Evolutionary conservation across 2,888 invertebrate genomes (phyloP), one percentile per base, ranked within the genome.

Genomic region (Ophonus ardosiacus): DNA sequence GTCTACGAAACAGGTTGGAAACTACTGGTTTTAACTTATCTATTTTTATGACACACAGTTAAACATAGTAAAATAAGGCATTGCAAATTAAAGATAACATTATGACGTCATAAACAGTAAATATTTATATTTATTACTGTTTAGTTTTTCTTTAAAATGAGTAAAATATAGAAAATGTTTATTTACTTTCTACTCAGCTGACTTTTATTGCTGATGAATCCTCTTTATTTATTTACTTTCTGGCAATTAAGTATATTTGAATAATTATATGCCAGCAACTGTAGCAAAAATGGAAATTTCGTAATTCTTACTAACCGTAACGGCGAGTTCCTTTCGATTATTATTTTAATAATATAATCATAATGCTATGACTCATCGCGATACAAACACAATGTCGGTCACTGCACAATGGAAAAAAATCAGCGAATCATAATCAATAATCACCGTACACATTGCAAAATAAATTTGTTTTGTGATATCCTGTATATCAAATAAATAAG

Each of bases 331-430:
- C 68, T 68, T 15, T 68, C 31, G 68, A 68, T 68, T 31, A 68
- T 68, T 68, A 68, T 68, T 68, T 68, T 68, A 68, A 68, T 68
- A 68, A 68, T 68, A 68, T 31, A 68, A 68, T 68, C 68, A 15
- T 31, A 68, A 68, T 5, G 15, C 59, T 17, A 68, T 68, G 68
- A 68, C 15, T 68, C 68, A 68, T 68, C 43, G n/a, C 38, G n/a
- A 68, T 13, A 63, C 18, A 24, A 63, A 68, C 24, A 38, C 13
- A 68, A 68, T 38, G 31, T 68, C 68, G 68, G 68, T 68, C 68
- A 68, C n/a, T 68, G 68, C 31, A 38, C 68, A 63, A 1, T 63
- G 7, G 63, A 24, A 63, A 63, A 68, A 68, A 68, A 13, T n/a
- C 65, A 31, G 31, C 31, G 31, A 63, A 63, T 18, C 13, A 63